A percentile compares a stretch with the other conserved stretches of the same genome.
These are phyloP conservation scores for Siniperca obscura DNA, from an alignment of 2,797 vertebrate genomes.

Conservation along the genomic window DNA sequence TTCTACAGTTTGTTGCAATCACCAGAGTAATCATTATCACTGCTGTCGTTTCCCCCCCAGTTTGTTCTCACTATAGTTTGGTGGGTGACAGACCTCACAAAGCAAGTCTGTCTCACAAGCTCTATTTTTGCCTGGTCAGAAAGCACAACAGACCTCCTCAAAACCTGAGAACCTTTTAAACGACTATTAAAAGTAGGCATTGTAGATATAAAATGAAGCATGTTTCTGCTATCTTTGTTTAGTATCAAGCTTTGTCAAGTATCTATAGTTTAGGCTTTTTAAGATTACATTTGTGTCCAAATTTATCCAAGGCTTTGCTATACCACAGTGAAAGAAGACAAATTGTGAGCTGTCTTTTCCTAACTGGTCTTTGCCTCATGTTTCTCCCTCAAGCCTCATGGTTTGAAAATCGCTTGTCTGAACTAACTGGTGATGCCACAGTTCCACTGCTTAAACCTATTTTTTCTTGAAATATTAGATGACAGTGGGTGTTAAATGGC, in stretches of 20 bases:
- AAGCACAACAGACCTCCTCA: constrained; percentile 6
- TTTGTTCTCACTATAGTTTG: background rate
- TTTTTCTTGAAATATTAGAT: constrained; percentile 11
- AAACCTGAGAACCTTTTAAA: background rate
- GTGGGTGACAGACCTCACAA: constrained; percentile 19
- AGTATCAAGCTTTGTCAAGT: background rate
- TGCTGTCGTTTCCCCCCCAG: background rate
- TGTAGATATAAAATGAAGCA: background rate
- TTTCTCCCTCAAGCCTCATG: background rate
- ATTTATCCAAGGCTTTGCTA: background rate
- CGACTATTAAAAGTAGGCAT: background rate
- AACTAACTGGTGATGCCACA: background rate
- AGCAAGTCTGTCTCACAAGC: constrained; percentile 5
- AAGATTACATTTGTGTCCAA: background rate
- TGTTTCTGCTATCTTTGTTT: background rate
- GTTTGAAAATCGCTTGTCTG: background rate
- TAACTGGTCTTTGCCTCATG: background rate
- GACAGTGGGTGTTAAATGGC: constrained; percentile 7
- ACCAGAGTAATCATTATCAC: background rate
- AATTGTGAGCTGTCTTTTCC: background rate
- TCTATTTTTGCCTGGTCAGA: background rate
- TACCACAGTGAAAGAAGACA: background rate
- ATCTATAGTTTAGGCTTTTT: background rate
- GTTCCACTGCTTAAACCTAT: background rate
- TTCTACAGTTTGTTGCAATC: constrained; percentile 1